Evolutionary conservation across 2,888 invertebrate species (phyloP), one percentile per base, ranked within the genome.

Genomic region (Caenorhabditis parvicauda): DNA sequence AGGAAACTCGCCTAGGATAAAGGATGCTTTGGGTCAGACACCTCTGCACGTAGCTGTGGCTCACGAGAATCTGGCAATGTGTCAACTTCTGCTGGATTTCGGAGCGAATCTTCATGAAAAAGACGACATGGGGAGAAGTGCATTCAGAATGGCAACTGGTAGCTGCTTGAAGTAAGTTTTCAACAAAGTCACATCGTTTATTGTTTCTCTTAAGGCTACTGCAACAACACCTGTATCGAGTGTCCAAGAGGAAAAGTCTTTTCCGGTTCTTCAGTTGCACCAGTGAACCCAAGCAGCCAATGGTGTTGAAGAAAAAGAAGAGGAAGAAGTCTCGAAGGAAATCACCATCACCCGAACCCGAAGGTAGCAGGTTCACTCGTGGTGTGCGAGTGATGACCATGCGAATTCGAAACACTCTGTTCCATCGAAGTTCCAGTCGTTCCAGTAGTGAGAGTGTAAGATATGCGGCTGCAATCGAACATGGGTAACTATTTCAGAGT

Each of bases 11-110:
- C n/a, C n/a, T n/a, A n/a, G n/a, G n/a, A n/a, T n/a, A n/a, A n/a
- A n/a, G n/a, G n/a, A n/a, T n/a, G n/a, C n/a, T n/a, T n/a, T n/a
- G n/a, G 67, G 68, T 28, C 50, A 71, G 25, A 72, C 77, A 2
- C 72, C 75, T 1, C 62, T 77, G 19, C 77, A 77, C 47, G 68
- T 74, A 22, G 75, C 77, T 1, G 70, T 74, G 17, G 59, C 59
- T n/a, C 68, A 69, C 59, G 74, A 73, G 53, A 75, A 77, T 43
- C 60, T 77, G 46, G 71, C 69, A 1, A 73, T 77, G 68, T 69
- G 70, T 55, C 76, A 76, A 43, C 52, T 73, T 14, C 46, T 76
- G 28, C 44, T 75, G 5, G 70, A 70, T 43, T 76, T 72, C 47
- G 76, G 76, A 22, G 72, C 72, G 5, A 67, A 76, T 56, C 54